Conservation (phyloP, 2,797 vertebrate species). For the Crocodylus rhombifer region DNA sequence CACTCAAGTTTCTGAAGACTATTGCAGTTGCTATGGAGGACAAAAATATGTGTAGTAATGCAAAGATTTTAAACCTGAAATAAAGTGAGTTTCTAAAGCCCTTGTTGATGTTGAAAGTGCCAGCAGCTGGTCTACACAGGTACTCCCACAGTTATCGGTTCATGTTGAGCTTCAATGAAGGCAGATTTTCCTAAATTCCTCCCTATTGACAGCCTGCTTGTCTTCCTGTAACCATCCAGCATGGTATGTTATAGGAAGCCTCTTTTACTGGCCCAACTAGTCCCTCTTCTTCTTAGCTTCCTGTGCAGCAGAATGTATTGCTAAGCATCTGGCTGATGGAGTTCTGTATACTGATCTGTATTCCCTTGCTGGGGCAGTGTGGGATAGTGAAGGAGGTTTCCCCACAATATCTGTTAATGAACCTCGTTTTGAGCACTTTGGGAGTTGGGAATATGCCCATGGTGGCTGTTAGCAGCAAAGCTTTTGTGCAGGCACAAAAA, state of each 20-base stretch:
- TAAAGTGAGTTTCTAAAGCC: neutral
- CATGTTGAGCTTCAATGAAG: neutral
- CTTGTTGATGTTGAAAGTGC: neutral
- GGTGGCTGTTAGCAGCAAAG: neutral
- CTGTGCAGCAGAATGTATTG: neutral
- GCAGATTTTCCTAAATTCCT: neutral
- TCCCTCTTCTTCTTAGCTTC: neutral
- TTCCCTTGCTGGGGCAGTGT: neutral
- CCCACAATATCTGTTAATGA: neutral
- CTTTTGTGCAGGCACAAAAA: neutral
- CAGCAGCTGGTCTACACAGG: neutral
- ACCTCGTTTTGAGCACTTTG: neutral
- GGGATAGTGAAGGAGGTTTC: neutral
- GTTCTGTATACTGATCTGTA: neutral
- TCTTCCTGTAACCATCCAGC: neutral
- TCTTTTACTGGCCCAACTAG: neutral
- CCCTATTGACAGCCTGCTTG: neutral
- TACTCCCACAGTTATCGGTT: neutral
- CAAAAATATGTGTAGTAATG: neutral
- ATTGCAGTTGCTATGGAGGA: neutral
- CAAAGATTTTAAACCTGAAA: neutral
- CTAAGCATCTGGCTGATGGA: neutral
- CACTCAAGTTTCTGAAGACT: neutral
- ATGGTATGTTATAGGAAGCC: too few species aligned
- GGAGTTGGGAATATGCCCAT: neutral